Conservation (phyloP, 2,113 vertebrate species). For the Centrocercus urophasianus region DNA sequence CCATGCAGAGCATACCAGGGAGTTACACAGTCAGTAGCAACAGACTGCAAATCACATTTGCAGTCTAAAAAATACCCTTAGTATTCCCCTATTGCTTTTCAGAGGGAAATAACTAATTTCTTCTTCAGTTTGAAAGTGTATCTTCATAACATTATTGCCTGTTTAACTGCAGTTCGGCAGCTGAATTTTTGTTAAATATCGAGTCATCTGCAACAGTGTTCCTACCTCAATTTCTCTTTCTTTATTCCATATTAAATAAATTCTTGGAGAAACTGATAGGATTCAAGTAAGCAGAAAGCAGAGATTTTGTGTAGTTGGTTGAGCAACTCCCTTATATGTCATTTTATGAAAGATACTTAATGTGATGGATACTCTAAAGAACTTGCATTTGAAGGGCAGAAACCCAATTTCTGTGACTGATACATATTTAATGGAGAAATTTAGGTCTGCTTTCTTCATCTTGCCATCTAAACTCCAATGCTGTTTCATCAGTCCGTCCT, state of each 20-base stretch:
- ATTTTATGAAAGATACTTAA: neutral
- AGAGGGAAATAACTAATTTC: neutral
- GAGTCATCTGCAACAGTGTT: rapidly evolving
- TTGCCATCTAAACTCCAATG: neutral
- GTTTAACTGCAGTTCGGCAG: neutral
- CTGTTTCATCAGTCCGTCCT: neutral
- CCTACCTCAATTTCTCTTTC: neutral
- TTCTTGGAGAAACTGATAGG: neutral
- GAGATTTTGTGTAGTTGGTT: neutral
- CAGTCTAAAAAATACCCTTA: neutral
- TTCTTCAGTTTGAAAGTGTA: neutral
- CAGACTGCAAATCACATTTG: neutral
- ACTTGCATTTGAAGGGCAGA: neutral
- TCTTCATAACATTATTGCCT: neutral
- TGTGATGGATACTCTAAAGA: neutral
- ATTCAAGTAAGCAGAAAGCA: neutral
- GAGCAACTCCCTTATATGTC: neutral
- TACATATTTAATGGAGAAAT: neutral
- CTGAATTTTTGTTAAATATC: neutral
- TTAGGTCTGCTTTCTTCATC: neutral
- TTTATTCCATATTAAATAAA: neutral
- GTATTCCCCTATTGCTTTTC: neutral
- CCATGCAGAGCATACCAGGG: neutral
- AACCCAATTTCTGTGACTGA: neutral
- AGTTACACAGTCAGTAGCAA: neutral